Percentiles rank a stretch among this genome's conserved stretches.
phyloP scores from a whole-genome alignment of 2,888 invertebrate species.

The Troilus luridus region DNA sequence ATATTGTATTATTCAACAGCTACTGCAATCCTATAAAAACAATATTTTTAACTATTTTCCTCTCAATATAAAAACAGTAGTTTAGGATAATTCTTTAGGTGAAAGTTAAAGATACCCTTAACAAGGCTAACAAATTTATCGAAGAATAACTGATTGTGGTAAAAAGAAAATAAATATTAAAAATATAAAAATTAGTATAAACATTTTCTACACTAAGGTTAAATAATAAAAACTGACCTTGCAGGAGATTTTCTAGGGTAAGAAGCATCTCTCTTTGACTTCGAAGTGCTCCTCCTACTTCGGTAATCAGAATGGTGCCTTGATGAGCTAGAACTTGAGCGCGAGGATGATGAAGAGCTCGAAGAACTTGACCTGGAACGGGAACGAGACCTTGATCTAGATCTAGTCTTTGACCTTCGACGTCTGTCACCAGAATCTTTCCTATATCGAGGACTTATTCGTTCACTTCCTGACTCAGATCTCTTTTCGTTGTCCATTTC shows the following conservation, averaged over 20 bases:
- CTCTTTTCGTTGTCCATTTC: conserved; percentile 11
- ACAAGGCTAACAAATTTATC: neutral
- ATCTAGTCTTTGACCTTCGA: conserved; percentile 5
- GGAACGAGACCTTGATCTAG: neutral
- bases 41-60: too few species aligned
- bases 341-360: conserved; percentile 26
- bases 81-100: neutral
- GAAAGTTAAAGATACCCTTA: neutral
- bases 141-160: neutral
- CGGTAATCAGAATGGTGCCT: conserved; percentile 47
- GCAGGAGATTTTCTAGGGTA: conserved; percentile 41
- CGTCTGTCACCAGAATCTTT: conserved; percentile 32
- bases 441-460: conserved; percentile 14
- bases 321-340: conserved; percentile 50
- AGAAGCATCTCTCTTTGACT: neutral
- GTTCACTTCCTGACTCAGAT: conserved; percentile 38
- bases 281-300: conserved; percentile 9
- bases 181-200: neutral
- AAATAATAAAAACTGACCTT: conserved; percentile 16
- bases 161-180: neutral
- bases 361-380: conserved; percentile 14
- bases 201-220: neutral
- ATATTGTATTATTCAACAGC: neutral
- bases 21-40: neutral
- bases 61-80: too few species aligned